Percentiles rank a stretch among this genome's conserved stretches.
Conservation (phyloP, 2,113 vertebrate species). For the Turdus rufiventris region DNA sequence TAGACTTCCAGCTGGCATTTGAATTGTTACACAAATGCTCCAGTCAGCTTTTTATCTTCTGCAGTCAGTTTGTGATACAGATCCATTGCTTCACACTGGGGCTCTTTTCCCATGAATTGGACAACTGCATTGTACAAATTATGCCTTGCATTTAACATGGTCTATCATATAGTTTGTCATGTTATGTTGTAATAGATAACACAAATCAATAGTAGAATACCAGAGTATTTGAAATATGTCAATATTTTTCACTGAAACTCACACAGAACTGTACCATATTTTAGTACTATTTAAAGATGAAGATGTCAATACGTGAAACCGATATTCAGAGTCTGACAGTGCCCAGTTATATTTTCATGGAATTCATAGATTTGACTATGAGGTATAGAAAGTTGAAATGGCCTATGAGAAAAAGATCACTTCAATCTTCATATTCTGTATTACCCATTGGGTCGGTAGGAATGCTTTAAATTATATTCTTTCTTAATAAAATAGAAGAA, state of each 20-base stretch:
- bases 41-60: background rate
- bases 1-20: background rate
- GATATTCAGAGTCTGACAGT: background rate
- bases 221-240: background rate
- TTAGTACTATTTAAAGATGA: background rate
- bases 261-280: background rate
- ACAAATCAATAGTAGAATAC: background rate
- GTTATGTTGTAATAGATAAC: background rate
- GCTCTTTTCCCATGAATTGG: background rate
- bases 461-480: background rate
- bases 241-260: background rate
- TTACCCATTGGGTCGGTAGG: background rate
- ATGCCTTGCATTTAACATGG: background rate
- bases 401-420: background rate
- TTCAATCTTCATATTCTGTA: background rate
- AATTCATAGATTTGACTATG: background rate
- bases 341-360: background rate
- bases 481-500: background rate
- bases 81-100: background rate
- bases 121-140: background rate
- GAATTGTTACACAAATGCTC: background rate
- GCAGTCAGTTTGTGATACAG: background rate
- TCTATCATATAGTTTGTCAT: background rate
- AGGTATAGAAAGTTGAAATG: background rate
- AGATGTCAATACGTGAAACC: background rate